These are phyloP conservation scores for Phenganax subtilis DNA, from an alignment of 92 coral and sea anemone genomes.

Conservation along the genomic window DNA sequence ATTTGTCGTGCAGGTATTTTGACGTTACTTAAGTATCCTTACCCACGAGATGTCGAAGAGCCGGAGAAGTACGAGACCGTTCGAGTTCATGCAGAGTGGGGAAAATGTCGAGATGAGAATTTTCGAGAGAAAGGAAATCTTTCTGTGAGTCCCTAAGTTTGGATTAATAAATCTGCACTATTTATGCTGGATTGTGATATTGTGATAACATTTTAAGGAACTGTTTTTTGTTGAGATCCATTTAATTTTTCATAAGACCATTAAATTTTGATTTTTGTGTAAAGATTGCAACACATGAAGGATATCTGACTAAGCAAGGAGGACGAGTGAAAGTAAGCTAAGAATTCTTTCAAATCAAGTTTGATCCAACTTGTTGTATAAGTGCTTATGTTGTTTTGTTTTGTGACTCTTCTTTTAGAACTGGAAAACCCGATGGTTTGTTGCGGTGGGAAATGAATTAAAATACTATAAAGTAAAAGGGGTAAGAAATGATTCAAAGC, in stretches of 20 bases:
- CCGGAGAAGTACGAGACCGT: conserved; percentile 88
- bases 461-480: conserved; percentile 88
- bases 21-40: conserved; percentile 88
- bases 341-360: background rate
- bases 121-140: conserved; percentile 35
- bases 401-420: conserved; percentile 54
- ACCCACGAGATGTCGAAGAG: conserved; percentile 92
- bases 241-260: too few relatives aligned
- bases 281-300: conserved; percentile 91
- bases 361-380: conserved; percentile 2
- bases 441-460: conserved; percentile 73
- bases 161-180: background rate
- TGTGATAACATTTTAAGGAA: background rate
- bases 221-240: background rate
- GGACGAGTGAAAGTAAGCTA: conserved; percentile 72
- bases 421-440: conserved; percentile 99
- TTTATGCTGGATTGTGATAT: background rate
- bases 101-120: conserved; percentile 63
- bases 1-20: conserved; percentile 62
- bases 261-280: background rate
- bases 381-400: conserved; percentile 28
- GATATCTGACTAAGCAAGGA: conserved; percentile 88
- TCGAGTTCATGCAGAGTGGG: conserved; percentile 98
- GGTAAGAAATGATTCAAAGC: conserved; percentile 48
- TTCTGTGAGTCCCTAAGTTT: conserved; percentile 14